A percentile compares a stretch with the other conserved stretches of the same genome.
phyloP scores from a whole-genome alignment of 2,797 vertebrate species.

The Sphenodon punctatus region DNA sequence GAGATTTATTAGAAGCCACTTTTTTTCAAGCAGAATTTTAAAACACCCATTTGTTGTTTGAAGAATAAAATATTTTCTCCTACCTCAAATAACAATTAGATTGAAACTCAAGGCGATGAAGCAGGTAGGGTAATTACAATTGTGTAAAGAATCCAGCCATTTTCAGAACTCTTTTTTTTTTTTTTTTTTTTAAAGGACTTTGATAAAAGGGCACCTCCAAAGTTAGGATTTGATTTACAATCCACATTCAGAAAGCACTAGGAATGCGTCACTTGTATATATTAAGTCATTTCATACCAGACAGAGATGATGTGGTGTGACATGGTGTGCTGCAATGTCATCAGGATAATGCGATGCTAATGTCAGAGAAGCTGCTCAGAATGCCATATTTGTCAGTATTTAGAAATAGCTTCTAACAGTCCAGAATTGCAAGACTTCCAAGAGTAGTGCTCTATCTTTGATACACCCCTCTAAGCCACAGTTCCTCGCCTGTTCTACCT shows the following conservation, averaged over 20 bases:
- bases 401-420: not conserved
- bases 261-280: not conserved
- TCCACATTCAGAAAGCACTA: constrained; percentile 31
- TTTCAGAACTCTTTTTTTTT: constrained; percentile 38
- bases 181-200: constrained; percentile 10
- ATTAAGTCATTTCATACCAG: not conserved
- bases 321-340: not conserved
- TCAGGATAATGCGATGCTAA: not conserved
- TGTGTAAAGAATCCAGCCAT: constrained; percentile 30
- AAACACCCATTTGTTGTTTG: constrained; percentile 40
- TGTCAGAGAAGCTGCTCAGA: constrained; percentile 7
- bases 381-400: not conserved
- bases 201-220: constrained; percentile 26
- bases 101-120: constrained; percentile 49
- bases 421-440: no score
- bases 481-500: no score
- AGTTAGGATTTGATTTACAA: constrained; percentile 11
- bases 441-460: no score
- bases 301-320: not conserved
- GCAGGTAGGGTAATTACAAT: constrained; percentile 55
- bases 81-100: constrained; percentile 55
- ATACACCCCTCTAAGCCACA: no score
- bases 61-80: constrained; percentile 57
- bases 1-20: constrained; percentile 50
- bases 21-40: constrained; percentile 54